Percentiles rank a stretch among this genome's conserved stretches.
Conservation (phyloP, 2,113 vertebrate species). For the Romanogobio albipinnatus region DNA sequence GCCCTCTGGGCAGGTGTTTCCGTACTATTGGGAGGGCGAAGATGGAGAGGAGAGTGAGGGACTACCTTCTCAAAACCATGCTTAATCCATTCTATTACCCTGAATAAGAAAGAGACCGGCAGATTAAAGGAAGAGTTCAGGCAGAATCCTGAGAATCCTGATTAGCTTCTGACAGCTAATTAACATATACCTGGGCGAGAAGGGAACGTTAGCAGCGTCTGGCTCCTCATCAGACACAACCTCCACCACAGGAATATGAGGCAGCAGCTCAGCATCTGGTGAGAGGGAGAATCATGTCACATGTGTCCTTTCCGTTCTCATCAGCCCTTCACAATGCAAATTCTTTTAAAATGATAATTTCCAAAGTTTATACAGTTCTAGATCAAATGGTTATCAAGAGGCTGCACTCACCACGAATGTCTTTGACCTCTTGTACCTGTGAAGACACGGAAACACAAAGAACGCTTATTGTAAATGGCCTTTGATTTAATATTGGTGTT, state of each 20-base stretch:
- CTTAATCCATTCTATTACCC: constrained; percentile 76
- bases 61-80: constrained; percentile 74
- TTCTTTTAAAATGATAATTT: neutral
- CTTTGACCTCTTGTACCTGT: constrained; percentile 56
- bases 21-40: neutral
- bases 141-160: neutral
- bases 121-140: neutral
- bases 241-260: constrained; percentile 49
- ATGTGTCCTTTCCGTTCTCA: neutral
- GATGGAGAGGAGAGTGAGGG: constrained; percentile 66
- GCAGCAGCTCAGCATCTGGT: constrained; percentile 57
- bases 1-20: neutral
- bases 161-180: neutral
- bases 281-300: constrained; percentile 1
- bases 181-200: constrained; percentile 63
- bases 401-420: constrained; percentile 66
- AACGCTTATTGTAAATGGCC: neutral
- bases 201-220: constrained; percentile 35
- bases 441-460: constrained; percentile 27
- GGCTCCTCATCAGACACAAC: constrained; percentile 49
- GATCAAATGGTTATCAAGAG: neutral
- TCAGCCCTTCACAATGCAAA: neutral
- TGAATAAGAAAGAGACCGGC: constrained; percentile 41
- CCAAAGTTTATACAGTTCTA: neutral
- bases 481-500: neutral